Conservation (phyloP, 2,113 vertebrate genomes). For the Channa maculata region DNA sequence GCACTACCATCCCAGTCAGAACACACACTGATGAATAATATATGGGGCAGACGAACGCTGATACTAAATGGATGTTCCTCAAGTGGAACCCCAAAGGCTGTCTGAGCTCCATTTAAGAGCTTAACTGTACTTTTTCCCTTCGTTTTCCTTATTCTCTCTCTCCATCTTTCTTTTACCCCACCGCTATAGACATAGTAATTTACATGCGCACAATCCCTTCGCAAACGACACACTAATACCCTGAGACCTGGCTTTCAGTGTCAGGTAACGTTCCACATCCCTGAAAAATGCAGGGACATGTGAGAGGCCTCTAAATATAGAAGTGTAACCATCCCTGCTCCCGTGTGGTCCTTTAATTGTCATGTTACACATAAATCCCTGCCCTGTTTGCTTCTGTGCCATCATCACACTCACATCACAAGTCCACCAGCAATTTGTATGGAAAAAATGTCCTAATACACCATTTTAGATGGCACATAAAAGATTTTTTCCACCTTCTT, state of each 20-base stretch:
- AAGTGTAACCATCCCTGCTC: constrained; percentile 57
- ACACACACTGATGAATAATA: constrained; percentile 76
- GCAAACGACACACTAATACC: constrained; percentile 50
- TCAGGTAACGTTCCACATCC: constrained; percentile 76
- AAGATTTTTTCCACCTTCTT: constrained; percentile 69
- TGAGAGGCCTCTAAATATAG: constrained; percentile 83
- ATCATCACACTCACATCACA: constrained; percentile 28
- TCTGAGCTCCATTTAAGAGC: constrained; percentile 7
- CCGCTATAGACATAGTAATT: constrained; percentile 7
- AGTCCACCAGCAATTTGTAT: constrained; percentile 26
- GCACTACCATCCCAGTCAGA: constrained; percentile 46
- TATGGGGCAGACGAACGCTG: constrained; percentile 69
- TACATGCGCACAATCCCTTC: constrained; percentile 22
- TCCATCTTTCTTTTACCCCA: constrained; percentile 14
- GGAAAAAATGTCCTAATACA: constrained; percentile 43
- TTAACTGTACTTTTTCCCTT: constrained; percentile 7
- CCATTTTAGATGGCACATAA: constrained; percentile 62
- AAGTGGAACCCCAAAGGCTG: constrained; percentile 38
- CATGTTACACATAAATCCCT: constrained; percentile 53
- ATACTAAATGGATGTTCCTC: constrained; percentile 73
- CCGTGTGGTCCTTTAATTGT: constrained; percentile 71
- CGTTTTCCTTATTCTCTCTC: constrained; percentile 13
- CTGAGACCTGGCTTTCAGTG: constrained; percentile 61
- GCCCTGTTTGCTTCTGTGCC: constrained; percentile 34
- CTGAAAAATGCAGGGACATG: constrained; percentile 82